Base-by-base conservation (phyloP, 1,140 invertebrate genomes). In the Pseudomyrmex flavicornis region DNA sequence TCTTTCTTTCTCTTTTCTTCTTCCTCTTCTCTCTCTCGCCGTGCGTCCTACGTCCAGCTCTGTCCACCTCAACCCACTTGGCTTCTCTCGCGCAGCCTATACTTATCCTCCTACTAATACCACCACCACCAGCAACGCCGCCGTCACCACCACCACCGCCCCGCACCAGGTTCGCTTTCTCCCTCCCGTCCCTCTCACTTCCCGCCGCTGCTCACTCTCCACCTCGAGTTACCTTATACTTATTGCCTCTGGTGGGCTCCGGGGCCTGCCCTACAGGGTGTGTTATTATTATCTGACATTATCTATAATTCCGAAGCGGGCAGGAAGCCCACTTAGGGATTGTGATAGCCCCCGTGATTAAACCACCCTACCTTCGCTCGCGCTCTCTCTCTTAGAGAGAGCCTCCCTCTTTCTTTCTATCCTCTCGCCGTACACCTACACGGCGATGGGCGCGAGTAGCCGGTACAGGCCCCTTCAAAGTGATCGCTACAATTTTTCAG, bases 211-310 rank as follows among this genome's bases (percentile, higher is more conserved):
- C 74, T 62, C 70, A 79, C 85, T 79, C 79, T 82, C 74, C 68
- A 68, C 82, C 82, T 84, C 83, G 62, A 84, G 91, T 94, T 92
- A 93, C 93, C 92, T 91, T 94, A 93, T 93, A 93, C 92, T 94
- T 93, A 94, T 93, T 93, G 91, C 91, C 91, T 90, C 91, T 90
- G 87, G 85, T 90, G 89, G 90, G 90, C 90, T 85, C 82, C 89
- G 85, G 84, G 77, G 89, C 86, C 88, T 91, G 91, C 88, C 85
- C 91, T 91, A 87, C 90, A 90, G 92, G 90, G 90, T 92, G 90
- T 93, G 92, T 94, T 94, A 94, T 94, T 94, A 94, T 94, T 94
- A 94, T 94, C 94, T 92, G 92, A 93, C 93, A 94, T 94, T 94
- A 94, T 94, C 94, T 94, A 93, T 94, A 94, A 94, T 94, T 94